Conservation (phyloP, 1,140 invertebrate genomes). For the Cotesia glomerata region DNA sequence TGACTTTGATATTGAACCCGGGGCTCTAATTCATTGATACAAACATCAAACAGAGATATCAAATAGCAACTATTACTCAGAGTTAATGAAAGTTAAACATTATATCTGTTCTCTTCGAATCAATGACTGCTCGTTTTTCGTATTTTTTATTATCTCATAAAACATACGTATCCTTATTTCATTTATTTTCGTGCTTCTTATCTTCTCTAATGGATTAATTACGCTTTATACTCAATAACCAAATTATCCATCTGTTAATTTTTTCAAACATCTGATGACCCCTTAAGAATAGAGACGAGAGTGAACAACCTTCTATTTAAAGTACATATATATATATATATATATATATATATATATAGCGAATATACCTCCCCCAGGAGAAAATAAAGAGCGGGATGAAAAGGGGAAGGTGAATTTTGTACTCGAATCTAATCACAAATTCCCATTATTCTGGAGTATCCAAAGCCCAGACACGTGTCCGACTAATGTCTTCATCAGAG, state of each 20-base stretch:
- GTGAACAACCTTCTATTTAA: no score
- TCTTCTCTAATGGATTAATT: conserved; percentile 48
- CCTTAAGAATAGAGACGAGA: neutral
- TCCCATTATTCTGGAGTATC: neutral
- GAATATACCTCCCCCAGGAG: conserved; percentile 5
- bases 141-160: no score
- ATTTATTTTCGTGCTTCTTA: conserved; percentile 41
- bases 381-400: no score
- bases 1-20: conserved; percentile 48
- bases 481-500: neutral
- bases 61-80: conserved; percentile 39
- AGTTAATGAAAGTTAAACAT: conserved; percentile 60
- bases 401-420: conserved; percentile 4
- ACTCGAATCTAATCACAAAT: conserved; percentile 14
- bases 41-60: conserved; percentile 46
- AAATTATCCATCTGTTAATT: conserved; percentile 16
- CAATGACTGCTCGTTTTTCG: neutral
- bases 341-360: neutral
- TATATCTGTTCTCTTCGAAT: neutral
- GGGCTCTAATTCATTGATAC: conserved; percentile 44
- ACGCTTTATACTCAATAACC: conserved; percentile 25
- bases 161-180: neutral
- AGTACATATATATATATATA: neutral
- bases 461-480: neutral
- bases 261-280: no score